Evolutionary conservation across 2,888 invertebrate genomes (phyloP), one percentile per base, ranked within the genome.

Genomic region (Tanypteryx hageni): DNA sequence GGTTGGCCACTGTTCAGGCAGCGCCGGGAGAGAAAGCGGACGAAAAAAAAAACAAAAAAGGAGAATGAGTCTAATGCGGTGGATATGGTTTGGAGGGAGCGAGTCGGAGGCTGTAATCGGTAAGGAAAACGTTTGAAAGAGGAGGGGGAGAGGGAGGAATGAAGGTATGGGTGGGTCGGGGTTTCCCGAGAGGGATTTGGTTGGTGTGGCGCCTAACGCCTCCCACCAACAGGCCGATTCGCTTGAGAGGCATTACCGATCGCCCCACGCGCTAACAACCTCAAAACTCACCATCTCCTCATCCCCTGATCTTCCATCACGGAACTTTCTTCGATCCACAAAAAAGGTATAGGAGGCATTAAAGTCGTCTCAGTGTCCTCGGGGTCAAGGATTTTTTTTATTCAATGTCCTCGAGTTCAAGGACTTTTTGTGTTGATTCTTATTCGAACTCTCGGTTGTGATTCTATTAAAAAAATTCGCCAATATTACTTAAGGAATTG

Each of bases 281-380:
- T 76, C 76, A 27, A 76, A 76, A 76, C 11, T 27, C 22, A 27
- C 18, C 64, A 7, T n/a, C n/a, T 64, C 76, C 76, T 13, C 44
- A 44, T 44, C 44, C 44, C 44, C 44, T 5, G 44, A 5, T 44
- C 44, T 44, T 44, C 44, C 22, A 76, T 76, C 76, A 76, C 76
- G 76, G 76, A 76, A 76, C 76, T 64, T 89, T 89, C 64, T 89
- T 89, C 64, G 89, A 16, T 61, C 18, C 57, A 44, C n/a, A 58
- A 44, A 44, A 89, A 89, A 89, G 61, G 64, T 44, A 64, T 16
- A 13, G 18, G 16, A 57, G 89, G 44, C 44, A 64, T 89, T 89
- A 89, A 89, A 64, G 89, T 44, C 89, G 68, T 89, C 44, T 89
- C 89, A 44, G 64, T 64, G 64, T 59, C 89, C 64, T 89, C 31